These are phyloP conservation scores for Arizona elegans DNA, from an alignment of 2,113 vertebrate genomes.

Conservation along the genomic window DNA sequence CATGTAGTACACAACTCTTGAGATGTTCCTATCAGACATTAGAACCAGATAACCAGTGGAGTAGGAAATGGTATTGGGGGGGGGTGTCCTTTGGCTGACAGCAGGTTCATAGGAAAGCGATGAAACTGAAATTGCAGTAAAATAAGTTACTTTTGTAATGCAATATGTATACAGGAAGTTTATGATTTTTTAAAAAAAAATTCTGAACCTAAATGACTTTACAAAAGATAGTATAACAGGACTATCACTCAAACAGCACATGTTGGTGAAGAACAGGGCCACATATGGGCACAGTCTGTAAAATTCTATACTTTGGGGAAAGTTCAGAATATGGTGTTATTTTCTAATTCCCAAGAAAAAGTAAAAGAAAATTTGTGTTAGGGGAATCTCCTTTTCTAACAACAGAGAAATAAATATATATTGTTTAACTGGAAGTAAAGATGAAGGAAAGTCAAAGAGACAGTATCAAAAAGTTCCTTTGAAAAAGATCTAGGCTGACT, in stretches of 20 bases:
- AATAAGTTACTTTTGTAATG: neutral
- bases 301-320: neutral
- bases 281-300: neutral
- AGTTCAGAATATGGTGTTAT: neutral
- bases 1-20: neutral
- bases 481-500: neutral
- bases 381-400: neutral
- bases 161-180: neutral
- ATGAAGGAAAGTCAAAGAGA: neutral
- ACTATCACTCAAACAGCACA: neutral
- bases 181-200: neutral
- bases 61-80: neutral
- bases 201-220: neutral
- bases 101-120: neutral
- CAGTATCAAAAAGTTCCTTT: neutral
- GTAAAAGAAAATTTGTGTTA: neutral
- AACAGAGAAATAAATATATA: neutral
- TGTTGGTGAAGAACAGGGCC: neutral
- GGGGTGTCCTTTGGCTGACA: neutral
- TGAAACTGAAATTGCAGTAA: neutral
- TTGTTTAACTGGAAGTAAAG: neutral
- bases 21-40: neutral
- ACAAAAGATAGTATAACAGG: neutral
- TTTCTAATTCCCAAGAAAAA: neutral
- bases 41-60: neutral